Base-by-base conservation (phyloP, 2,797 vertebrate species). In the Acanthiza pusilla region DNA sequence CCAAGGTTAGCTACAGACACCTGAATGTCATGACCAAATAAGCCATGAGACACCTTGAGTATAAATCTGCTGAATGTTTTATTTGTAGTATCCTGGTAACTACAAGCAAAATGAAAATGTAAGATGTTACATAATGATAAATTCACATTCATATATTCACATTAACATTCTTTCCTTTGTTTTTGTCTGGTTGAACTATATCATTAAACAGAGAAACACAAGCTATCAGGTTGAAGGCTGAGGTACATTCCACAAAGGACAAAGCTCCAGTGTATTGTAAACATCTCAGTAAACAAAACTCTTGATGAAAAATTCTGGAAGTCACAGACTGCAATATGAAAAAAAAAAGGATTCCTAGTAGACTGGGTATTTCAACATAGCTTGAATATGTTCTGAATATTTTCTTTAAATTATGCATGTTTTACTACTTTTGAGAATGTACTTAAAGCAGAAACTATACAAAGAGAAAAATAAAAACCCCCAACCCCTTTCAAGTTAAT, bases 221-320 rank as follows among this genome's bases (percentile, higher is more conserved):
- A 48, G 25, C 11, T 86, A 76, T 65, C 50, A 40, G 58, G 40
- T 73, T 88, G 68, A 91, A 92, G 54, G 85, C 66, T 88, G 72
- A 79, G 40, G 65, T 75, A 75, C 9, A 77, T n/a, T 63, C 26
- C 85, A 21, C 21, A 45, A 91, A 94, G 51, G 63, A 25, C 68
- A 96, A 80, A 92, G 13, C 62, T 78, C 30, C 34, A 43, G 38
- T 45, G 57, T 74, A 57, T 38, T 79, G 14, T 89, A 57, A 92
- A 71, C 21, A 55, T 71, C 23, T 63, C 19, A 34, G 53, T 71
- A 93, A 96, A 88, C 53, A 76, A 75, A 88, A 34, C 22, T 65
- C 62, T 80, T 81, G 38, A 73, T 91, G 73, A 94, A 91, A 81
- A 75, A 88, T 71, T 89, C 48, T 74, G 76, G 13, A 86, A 72